A percentile compares a stretch with the other conserved stretches of the same genome.
phyloP scores from a whole-genome alignment of 2,888 invertebrate species.

The Temnothorax ravouxi region DNA sequence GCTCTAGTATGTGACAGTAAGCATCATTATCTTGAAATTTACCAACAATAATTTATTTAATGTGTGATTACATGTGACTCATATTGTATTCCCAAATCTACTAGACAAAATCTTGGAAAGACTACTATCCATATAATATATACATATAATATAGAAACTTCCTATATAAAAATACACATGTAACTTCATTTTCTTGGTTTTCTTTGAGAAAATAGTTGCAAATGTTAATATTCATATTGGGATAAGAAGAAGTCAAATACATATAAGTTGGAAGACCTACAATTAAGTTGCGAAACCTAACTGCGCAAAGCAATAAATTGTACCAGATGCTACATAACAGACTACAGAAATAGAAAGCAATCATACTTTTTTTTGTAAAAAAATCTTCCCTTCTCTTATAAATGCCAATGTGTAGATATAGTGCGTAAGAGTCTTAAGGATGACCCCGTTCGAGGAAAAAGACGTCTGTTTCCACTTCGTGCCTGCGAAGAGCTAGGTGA shows the following conservation, averaged over 20 bases:
- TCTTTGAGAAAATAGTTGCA: background rate
- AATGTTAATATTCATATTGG: background rate
- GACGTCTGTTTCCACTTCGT: constrained; percentile 38
- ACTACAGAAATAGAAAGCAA: constrained; percentile 6
- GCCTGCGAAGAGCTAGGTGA: constrained; percentile 12
- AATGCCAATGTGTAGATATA: background rate
- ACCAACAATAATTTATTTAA: constrained; percentile 14
- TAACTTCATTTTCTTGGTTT: background rate
- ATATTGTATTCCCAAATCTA: constrained; percentile 15
- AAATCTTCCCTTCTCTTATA: constrained; percentile 20
- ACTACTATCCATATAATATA: background rate
- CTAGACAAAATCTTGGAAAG: background rate
- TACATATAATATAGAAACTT: background rate
- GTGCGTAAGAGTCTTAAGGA: constrained; percentile 31
- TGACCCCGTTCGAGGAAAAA: constrained; percentile 61
- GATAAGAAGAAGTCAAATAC: background rate
- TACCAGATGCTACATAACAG: background rate
- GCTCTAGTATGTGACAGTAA: background rate
- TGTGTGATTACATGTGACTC: background rate
- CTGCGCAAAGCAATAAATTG: background rate
- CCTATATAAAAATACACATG: background rate
- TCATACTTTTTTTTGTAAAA: constrained; percentile 11
- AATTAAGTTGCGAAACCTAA: constrained; percentile 4
- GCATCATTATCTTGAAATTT: background rate
- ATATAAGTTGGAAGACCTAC: background rate